Evolutionary conservation across 1,140 invertebrate species (phyloP), one percentile per base, ranked within the genome.

Genomic region (Caenorhabditis latens): DNA sequence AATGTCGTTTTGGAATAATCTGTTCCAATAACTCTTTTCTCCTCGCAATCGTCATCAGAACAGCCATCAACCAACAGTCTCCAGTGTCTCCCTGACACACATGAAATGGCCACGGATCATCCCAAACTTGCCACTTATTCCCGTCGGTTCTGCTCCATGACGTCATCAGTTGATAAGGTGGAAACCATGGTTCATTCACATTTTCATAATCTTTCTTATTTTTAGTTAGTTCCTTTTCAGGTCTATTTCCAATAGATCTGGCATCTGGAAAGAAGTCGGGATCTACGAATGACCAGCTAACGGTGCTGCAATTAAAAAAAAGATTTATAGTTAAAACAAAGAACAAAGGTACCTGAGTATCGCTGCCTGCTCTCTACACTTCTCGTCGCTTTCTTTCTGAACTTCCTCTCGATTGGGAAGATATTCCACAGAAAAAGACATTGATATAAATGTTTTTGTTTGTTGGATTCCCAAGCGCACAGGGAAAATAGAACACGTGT

Each of bases 11-110:
- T 19, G 57, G 57, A 58, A 58, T 8, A n/a, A 58, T n/a, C 5
- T 5, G 14, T n/a, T 58, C 57, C 16, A 58, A 8, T 8, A 58
- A 8, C 11, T 21, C 57, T 58, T 58, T 58, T n/a, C n/a, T 58
- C 57, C n/a, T 14, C n/a, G 57, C 57, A n/a, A 58, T 58, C 4
- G 57, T n/a, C 57, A 58, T 21, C 19, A 58, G n/a, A n/a, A 19
- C 14, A 58, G 57, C 57, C 57, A 58, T 58, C 57, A 58, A 21
- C 57, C 57, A 19, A 58, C 57, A 58, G n/a, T 58, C n/a, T 21
- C 57, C 57, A 58, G n/a, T 8, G n/a, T n/a, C 57, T 5, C 16
- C 57, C 8, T 58, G 57, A 19, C n/a, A n/a, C 16, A 58, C 57
- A 58, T 58, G 57, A 21, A 58, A 58, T 21, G 57, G 57, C 57